Base-by-base conservation (phyloP, 1,140 invertebrate genomes). In the Drosophila cardini region DNA sequence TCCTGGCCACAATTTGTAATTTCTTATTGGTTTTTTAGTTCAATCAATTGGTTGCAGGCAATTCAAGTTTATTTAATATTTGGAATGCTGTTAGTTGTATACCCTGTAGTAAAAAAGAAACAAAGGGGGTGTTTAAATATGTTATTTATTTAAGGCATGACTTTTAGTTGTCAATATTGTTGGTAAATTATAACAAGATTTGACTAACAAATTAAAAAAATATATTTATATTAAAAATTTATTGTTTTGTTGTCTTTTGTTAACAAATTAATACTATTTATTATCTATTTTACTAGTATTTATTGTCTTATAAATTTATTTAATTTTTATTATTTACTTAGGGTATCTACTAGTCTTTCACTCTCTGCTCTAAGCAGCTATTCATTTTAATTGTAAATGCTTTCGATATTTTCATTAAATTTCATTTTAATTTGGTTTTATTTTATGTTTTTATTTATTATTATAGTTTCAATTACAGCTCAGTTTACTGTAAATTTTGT, bases 381-480 rank as follows among this genome's bases (percentile, higher is more conserved):
- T 18, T 21, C 4, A 15, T 67, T 65, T 46, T 50, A 8, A 26
- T 58, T 34, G 34, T 42, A 40, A 26, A 57, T 38, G 50, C n/a
- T 21, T 32, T 65, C 21, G 16, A 42, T 68, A 34, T 46, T 72
- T 57, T 18, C 64, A 48, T 58, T 32, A 16, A 30, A 53, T 50
- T 56, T 34, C 18, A 70, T 53, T 72, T 57, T 13, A 71, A 40
- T 40, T 40, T 5, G 4, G 21, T 36, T 70, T 53, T 8, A 18
- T 42, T 57, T 57, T 26, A 21, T 42, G 21, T 42, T 43, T 60
- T 60, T 30, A 61, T 69, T 61, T 60, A 52, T 48, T 58, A 43
- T 7, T 34, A 11, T 48, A 48, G 42, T 71, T 71, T 63, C 30
- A 63, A 56, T 71, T 63, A 46, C 68, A 71, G 50, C 60, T 63